These are phyloP conservation scores for Panorpa germanica DNA, from an alignment of 2,888 invertebrate genomes.

Conservation along the genomic window DNA sequence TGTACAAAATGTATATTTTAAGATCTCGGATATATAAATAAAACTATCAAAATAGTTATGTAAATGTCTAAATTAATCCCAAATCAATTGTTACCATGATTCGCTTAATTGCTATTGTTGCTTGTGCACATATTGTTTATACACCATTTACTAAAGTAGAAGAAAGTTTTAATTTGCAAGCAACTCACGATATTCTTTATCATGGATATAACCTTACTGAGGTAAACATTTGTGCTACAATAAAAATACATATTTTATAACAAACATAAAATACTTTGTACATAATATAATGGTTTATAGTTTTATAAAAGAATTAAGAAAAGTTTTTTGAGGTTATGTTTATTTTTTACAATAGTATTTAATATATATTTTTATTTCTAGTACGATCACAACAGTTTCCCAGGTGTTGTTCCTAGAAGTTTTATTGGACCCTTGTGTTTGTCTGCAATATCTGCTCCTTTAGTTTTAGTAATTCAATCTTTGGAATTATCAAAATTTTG, in stretches of 20 bases:
- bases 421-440: constrained; percentile 83
- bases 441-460: constrained; percentile 57
- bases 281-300: constrained; percentile 13
- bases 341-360: constrained; percentile 2
- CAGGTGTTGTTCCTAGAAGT: constrained; percentile 92
- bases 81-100: constrained; percentile 35
- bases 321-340: constrained; percentile 2
- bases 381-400: constrained; percentile 97
- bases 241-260: constrained; percentile 16
- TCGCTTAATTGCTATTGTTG: constrained; percentile 51
- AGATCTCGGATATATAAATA: no score
- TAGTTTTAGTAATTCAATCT: constrained; percentile 44
- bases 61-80: constrained; percentile 9
- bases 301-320: constrained; percentile 6
- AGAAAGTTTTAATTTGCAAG: constrained; percentile 98
- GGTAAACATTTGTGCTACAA: constrained; percentile 31
- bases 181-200: constrained; percentile 91
- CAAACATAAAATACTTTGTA: constrained; percentile 8
- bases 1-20: no score
- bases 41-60: constrained; percentile 10
- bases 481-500: constrained; percentile 65
- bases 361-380: constrained; percentile 21
- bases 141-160: constrained; percentile 98
- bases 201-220: constrained; percentile 64
- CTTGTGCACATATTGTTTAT: constrained; percentile 59